Evolutionary conservation across 2,113 vertebrate genomes (phyloP), one percentile per base, ranked within the genome.

Genomic region (Notarius lentiginosus): DNA sequence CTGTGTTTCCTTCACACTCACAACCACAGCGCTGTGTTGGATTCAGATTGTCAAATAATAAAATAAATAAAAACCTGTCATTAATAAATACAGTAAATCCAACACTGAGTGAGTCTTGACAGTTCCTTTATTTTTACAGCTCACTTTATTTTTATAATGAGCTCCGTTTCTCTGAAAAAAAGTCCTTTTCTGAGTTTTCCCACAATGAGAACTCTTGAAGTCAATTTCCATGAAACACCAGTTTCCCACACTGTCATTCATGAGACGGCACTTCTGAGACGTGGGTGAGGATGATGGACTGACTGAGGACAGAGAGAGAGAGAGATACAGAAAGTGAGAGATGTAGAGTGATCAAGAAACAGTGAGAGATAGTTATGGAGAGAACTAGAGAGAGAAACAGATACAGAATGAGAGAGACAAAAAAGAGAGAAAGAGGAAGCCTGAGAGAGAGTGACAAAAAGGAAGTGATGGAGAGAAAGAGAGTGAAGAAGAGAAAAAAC

Each of bases 131-230:
- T 30, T 55, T 79, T 18, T 79, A 14, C 75, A 77, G 49, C 49
- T 79, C 53, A 10, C 14, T 79, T 79, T 79, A 79, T 79, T 79
- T 79, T 79, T 79, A 56, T 79, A 79, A 79, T 27, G n/a, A 79
- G 53, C 51, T 55, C 53, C 2, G 14, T 8, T 83, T 53, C 51
- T 5, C 7, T 75, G 41, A 22, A 75, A 75, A 70, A 20, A 80
- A 47, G 2, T 65, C 60, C 47, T 83, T 83, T 66, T 53, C 47
- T 53, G 47, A 66, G 8, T 58, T 77, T 77, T 77, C 49, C 47
- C 61, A 68, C n/a, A 83, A 18, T 51, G 63, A 83, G 47, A 66
- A 30, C 58, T 65, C 60, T 65, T 15, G 41, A 82, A 63, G 49
- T 66, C 47, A 82, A 51, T 65, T 82, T 82, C 41, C 79, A 5